Percentiles rank a stretch among this genome's conserved stretches.
Evolutionary conservation across 2,797 vertebrate genomes (phyloP).

Genomic region (Neosilurus mollespiculum): DNA sequence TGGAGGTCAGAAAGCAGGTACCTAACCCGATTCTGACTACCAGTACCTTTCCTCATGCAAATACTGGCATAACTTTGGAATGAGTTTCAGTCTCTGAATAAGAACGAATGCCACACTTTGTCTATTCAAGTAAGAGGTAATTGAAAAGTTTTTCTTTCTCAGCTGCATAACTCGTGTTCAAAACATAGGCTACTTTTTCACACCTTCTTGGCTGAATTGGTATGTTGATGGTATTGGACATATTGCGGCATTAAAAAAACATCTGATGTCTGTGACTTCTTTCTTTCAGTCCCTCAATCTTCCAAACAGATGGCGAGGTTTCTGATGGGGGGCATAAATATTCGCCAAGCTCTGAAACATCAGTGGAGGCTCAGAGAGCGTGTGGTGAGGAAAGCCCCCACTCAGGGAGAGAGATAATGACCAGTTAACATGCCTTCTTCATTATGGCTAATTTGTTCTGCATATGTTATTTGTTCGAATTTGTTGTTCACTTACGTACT

Average conservation of each 20-base stretch:
- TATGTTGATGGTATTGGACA: constrained; percentile 17
- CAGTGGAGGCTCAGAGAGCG: constrained; percentile 82
- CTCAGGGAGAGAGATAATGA: background rate
- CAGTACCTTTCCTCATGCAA: background rate
- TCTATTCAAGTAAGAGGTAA: background rate
- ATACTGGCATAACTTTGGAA: background rate
- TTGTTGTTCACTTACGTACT: background rate
- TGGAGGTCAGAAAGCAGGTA: background rate
- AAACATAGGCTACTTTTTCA: constrained; percentile 8
- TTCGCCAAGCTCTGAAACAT: constrained; percentile 84
- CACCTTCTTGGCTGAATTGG: constrained; percentile 3
- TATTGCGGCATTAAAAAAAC: constrained; percentile 24
- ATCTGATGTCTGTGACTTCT: constrained; percentile 44
- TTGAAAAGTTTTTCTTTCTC: background rate
- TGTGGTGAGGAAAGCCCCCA: constrained; percentile 77
- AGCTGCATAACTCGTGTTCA: background rate
- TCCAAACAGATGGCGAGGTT: constrained; percentile 79
- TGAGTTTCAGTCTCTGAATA: background rate
- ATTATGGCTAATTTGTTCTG: background rate
- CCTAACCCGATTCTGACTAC: background rate
- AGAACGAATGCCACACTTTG: background rate
- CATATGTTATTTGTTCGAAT: background rate
- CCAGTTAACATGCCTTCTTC: constrained; percentile 12
- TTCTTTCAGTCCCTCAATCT: constrained; percentile 78
- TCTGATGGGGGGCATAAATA: constrained; percentile 81